Base-by-base conservation (phyloP, 2,113 vertebrate genomes). In the Limnothrissa miodon region DNA sequence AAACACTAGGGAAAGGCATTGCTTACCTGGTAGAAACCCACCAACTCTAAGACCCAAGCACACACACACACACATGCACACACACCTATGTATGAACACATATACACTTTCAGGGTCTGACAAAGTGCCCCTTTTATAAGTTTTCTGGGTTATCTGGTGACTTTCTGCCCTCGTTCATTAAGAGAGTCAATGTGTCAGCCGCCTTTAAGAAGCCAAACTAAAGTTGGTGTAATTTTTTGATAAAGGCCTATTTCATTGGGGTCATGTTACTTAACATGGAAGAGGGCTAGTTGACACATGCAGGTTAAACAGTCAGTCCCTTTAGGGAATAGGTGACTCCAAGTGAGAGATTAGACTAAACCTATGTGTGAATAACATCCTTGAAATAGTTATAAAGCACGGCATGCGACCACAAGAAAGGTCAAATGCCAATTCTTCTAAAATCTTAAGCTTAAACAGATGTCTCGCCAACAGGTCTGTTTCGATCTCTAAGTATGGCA, bases 211-310 rank as follows among this genome's bases (percentile, higher is more conserved):
- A 39, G 53, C 13, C 51, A 74, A 74, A 74, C 66, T 74, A 17
- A 36, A 74, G 66, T 74, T 33, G 25, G 66, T 74, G 29, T 59
- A 59, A 81, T 81, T 81, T 81, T 81, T 59, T 81, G 80, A 66
- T 81, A 62, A 81, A 53, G 53, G 51, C 80, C 39, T 39, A 62
- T 81, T 74, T 74, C 66, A 15, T 39, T 74, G 66, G 59, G 59
- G 59, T 66, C 59, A 33, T 66, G 59, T 33, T 33, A n/a, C 7
- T 33, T 51, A 25, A 48, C 44, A 48, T 45, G 79, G 45, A 36
- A 48, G 33, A 19, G 44, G 79, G 29, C 11, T 48, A 29, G 10
- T 74, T 74, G 10, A 74, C 66, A 74, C 36, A 33, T 17, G 29
- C 66, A 13, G 25, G 66, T 74, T 74, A 74, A 74, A 74, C 15